Conservation (phyloP, 2,888 invertebrate species). For the Disparrhopalites patrizii region DNA sequence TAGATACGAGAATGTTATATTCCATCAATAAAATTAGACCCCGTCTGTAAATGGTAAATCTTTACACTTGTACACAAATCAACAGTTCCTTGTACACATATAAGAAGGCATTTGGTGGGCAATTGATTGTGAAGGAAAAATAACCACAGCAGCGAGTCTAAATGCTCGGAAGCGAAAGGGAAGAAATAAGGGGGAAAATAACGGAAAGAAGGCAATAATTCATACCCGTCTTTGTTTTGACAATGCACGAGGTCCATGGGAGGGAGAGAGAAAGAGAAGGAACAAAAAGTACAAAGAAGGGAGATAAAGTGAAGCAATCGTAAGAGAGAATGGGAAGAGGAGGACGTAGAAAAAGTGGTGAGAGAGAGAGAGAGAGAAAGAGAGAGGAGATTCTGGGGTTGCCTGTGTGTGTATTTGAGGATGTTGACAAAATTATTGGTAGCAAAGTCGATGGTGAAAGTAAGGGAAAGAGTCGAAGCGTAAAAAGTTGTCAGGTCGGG, state of each 20-base stretch:
- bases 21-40: no score
- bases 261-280: not conserved
- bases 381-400: not conserved
- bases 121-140: no score
- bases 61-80: no score
- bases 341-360: no score
- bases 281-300: not conserved
- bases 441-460: not conserved
- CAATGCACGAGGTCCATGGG: not conserved
- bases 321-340: no score
- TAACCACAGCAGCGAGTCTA: no score
- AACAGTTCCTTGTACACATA: no score
- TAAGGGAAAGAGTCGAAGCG: slow-evolving; percentile 19
- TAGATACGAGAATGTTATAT: no score
- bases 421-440: slow-evolving; percentile 26
- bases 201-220: slow-evolving; percentile 8
- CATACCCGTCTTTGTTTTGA: slow-evolving; percentile 7
- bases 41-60: no score
- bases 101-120: no score
- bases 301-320: no score
- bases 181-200: not conserved
- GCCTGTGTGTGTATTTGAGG: not conserved
- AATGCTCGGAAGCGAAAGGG: not conserved
- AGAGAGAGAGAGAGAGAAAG: no score
- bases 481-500: slow-evolving; percentile 18